Percentiles rank a stretch among this genome's conserved stretches.
Evolutionary conservation across 2,888 invertebrate genomes (phyloP).

Genomic region (Dasypogon diadema): DNA sequence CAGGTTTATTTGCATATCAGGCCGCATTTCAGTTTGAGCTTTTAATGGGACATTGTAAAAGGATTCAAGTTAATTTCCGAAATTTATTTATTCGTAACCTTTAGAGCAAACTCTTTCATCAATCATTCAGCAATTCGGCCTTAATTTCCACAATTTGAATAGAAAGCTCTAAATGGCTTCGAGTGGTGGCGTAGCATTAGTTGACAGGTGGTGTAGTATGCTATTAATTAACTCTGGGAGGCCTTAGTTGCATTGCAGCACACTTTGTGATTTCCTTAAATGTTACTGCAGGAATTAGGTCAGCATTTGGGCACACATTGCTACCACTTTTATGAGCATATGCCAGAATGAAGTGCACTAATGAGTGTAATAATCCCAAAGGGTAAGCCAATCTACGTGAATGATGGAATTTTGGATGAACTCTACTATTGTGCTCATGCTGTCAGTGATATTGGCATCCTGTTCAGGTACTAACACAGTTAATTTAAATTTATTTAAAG

Average conservation of each 20-base stretch:
- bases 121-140: constrained; percentile 3
- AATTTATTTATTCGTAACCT: constrained; percentile 39
- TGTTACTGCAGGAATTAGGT: background rate
- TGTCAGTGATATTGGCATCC: no score
- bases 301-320: background rate
- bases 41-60: constrained; percentile 38
- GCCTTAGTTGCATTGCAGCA: background rate
- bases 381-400: no score
- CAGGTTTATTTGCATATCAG: constrained; percentile 28
- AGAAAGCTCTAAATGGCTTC: background rate
- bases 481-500: no score
- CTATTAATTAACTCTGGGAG: background rate
- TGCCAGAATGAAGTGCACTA: no score
- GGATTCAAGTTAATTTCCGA: constrained; percentile 40
- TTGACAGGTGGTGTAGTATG: background rate
- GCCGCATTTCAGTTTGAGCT: constrained; percentile 28
- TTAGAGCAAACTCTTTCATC: constrained; percentile 14
- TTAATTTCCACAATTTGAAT: constrained; percentile 40
- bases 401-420: no score
- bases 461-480: no score
- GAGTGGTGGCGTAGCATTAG: background rate
- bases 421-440: no score
- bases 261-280: constrained; percentile 1
- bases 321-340: background rate
- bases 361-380: no score